phyloP scores from a whole-genome alignment of 1,140 invertebrate genomes.

The Drosophila pseudoananassae region DNA sequence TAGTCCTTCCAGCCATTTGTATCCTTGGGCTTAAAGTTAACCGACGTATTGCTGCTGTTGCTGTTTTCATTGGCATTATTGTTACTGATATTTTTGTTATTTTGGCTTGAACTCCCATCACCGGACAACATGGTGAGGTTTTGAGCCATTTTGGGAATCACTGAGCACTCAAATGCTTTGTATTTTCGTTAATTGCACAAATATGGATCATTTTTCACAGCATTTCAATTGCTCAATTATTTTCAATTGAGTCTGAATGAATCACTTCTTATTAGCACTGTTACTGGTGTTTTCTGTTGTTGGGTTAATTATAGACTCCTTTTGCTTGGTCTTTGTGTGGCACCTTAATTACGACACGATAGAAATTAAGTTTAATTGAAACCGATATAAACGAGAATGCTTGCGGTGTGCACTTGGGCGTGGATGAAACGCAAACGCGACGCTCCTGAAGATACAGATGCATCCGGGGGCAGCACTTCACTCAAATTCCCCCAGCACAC shows the following conservation, averaged over 20 bases:
- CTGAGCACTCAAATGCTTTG: slow-evolving; percentile 32
- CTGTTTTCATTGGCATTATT: slow-evolving; percentile 9
- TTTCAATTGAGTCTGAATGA: slow-evolving; percentile 46
- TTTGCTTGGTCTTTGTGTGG: slow-evolving; percentile 7
- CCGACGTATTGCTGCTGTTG: slow-evolving; percentile 20
- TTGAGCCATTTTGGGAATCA: slow-evolving; percentile 58
- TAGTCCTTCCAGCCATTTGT: slow-evolving; percentile 80
- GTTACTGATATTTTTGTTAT: slow-evolving; percentile 28
- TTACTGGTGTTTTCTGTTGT: slow-evolving; percentile 4
- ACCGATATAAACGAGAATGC: slow-evolving; percentile 60
- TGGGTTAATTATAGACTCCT: slow-evolving; percentile 48
- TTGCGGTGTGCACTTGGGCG: slow-evolving; percentile 65
- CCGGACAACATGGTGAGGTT: slow-evolving; percentile 58
- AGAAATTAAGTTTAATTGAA: slow-evolving; percentile 75
- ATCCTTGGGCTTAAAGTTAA: slow-evolving; percentile 72
- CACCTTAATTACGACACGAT: slow-evolving; percentile 72
- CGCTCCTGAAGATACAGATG: slow-evolving; percentile 48
- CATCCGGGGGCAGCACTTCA: slow-evolving; percentile 56
- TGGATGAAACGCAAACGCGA: slow-evolving; percentile 63
- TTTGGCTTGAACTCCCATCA: slow-evolving; percentile 14
- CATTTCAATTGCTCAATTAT: slow-evolving; percentile 45
- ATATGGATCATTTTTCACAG: slow-evolving; percentile 48
- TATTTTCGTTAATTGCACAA: slow-evolving; percentile 19
- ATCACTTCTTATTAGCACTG: slow-evolving; percentile 35
- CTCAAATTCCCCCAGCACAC: slow-evolving; percentile 39